These are phyloP conservation scores for Rousettus madagascariensis DNA, from an alignment of 2,797 vertebrate genomes.

Conservation along the genomic window DNA sequence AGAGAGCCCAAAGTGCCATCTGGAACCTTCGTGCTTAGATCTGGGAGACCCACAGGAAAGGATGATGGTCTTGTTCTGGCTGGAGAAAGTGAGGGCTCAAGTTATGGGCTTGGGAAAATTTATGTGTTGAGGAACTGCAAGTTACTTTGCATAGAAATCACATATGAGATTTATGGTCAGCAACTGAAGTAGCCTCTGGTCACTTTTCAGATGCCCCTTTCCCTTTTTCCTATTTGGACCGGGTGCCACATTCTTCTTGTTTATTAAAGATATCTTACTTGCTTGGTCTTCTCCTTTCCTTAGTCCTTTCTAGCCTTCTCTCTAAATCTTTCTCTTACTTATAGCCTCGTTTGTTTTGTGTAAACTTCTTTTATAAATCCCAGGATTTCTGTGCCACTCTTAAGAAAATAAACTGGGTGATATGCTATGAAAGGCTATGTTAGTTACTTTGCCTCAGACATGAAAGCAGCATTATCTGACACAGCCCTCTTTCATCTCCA, in stretches of 20 bases:
- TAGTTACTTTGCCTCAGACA: not conserved
- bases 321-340: conserved; percentile 8
- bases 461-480: not conserved
- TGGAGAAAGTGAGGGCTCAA: not conserved
- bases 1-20: not conserved
- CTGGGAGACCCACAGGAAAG: not conserved
- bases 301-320: not conserved
- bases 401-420: not conserved
- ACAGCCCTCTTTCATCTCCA: not conserved
- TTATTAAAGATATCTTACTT: not conserved
- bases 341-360: not conserved
- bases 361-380: not conserved
- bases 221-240: not conserved
- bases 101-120: not conserved
- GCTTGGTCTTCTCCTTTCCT: not conserved
- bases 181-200: not conserved
- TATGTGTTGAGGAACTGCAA: not conserved
- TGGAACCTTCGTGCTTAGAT: not conserved
- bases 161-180: not conserved
- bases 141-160: not conserved
- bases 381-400: not conserved
- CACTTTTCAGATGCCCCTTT: not conserved
- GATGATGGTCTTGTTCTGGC: not conserved
- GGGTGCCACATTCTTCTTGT: not conserved
- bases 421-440: not conserved